These are phyloP conservation scores for Flabesymbios commensalis DNA, from an alignment of 2,888 invertebrate species.

Conservation along the genomic window DNA sequence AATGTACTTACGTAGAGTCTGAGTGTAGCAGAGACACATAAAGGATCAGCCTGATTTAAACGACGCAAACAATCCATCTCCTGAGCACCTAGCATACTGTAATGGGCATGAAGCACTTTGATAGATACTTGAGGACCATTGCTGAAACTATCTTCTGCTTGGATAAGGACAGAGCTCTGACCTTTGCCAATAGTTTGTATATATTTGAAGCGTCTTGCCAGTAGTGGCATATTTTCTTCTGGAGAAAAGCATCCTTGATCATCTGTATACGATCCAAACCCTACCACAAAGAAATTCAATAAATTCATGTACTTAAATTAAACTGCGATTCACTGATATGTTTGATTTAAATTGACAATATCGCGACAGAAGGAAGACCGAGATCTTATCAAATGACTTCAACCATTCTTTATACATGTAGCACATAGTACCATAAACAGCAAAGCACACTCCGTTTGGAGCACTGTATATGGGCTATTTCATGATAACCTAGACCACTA, in stretches of 20 bases:
- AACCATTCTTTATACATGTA: too few species aligned
- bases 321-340: too few species aligned
- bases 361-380: too few species aligned
- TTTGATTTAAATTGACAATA: too few species aligned
- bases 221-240: conserved; percentile 24
- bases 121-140: conserved; percentile 41
- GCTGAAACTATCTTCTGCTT: conserved; percentile 44
- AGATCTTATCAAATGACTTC: too few species aligned
- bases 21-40: conserved; percentile 42
- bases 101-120: conserved; percentile 46
- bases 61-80: conserved; percentile 45
- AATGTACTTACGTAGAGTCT: conserved; percentile 42
- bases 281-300: too few species aligned
- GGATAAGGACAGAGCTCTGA: conserved; percentile 46
- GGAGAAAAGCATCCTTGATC: neutral
- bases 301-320: too few species aligned
- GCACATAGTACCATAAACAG: too few species aligned
- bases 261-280: neutral
- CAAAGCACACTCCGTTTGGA: too few species aligned
- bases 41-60: conserved; percentile 45
- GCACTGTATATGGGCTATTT: too few species aligned
- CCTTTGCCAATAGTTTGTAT: conserved; percentile 40
- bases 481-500: too few species aligned
- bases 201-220: conserved; percentile 43
- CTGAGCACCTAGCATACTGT: conserved; percentile 40